Conservation (phyloP, 2,888 invertebrate genomes). For the Aleiodes alternator region DNA sequence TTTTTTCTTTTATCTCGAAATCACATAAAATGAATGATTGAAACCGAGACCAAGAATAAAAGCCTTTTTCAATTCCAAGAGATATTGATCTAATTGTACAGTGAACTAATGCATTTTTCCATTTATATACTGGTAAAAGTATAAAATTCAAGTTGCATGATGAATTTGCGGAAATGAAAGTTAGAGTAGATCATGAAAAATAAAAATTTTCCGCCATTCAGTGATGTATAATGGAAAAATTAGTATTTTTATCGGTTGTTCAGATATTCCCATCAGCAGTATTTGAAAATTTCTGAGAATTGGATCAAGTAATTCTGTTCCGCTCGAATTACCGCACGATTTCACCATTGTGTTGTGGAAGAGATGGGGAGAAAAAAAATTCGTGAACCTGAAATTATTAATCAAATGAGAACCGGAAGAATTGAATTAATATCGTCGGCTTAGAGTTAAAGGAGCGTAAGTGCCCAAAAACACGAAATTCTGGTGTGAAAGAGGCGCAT, state of each 20-base stretch:
- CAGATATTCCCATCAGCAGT: constrained; percentile 9
- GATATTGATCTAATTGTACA: constrained; percentile 7
- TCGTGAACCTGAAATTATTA: no score
- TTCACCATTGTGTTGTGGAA: no score
- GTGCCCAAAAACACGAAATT: no score
- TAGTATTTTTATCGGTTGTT: constrained; percentile 1
- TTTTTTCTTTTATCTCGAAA: neutral
- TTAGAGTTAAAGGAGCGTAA: no score
- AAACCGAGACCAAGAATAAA: neutral
- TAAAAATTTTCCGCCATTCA: constrained; percentile 10
- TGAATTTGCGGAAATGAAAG: constrained; percentile 32
- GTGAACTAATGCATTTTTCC: constrained; percentile 12
- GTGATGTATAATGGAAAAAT: neutral
- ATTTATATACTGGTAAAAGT: no score
- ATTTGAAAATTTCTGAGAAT: constrained; percentile 3
- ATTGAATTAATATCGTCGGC: no score
- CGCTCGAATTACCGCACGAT: neutral
- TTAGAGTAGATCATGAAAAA: constrained; percentile 23
- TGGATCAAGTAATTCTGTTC: constrained; percentile 20
- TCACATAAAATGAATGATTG: neutral
- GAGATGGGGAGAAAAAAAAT: no score
- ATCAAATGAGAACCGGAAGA: no score
- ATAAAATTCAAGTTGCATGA: constrained; percentile 21
- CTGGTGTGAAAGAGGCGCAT: no score
- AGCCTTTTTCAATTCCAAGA: neutral